Evolutionary conservation across 2,797 vertebrate genomes (phyloP).

Genomic region (Poecilia picta): DNA sequence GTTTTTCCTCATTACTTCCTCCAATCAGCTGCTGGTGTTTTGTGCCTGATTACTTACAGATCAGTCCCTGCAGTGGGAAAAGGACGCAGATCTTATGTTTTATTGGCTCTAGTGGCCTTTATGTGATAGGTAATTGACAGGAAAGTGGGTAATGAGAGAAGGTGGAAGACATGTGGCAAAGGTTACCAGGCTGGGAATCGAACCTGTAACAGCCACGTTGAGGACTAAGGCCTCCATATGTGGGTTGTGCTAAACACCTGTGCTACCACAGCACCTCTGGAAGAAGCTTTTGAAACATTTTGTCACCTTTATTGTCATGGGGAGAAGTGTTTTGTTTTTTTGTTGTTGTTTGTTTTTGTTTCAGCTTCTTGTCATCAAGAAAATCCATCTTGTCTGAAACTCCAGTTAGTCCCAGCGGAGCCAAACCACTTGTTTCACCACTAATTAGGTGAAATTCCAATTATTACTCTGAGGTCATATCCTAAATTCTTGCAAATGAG

Average conservation of each 20-base stretch:
- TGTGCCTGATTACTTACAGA: not conserved
- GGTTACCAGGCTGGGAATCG: no score
- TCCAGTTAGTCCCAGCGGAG: not conserved
- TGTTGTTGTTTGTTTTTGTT: not conserved
- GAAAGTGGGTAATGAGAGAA: no score
- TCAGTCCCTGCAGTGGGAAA: not conserved
- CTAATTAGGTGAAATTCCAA: not conserved
- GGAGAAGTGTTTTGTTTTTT: not conserved
- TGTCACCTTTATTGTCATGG: not conserved
- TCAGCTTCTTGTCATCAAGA: not conserved
- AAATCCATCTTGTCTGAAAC: not conserved
- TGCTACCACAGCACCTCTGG: no score
- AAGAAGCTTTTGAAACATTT: not conserved
- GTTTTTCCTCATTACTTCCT: not conserved
- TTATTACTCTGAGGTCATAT: slow-evolving; percentile 3
- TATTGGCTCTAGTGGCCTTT: no score
- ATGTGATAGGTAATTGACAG: no score
- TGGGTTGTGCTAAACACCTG: no score
- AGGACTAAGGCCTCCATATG: no score
- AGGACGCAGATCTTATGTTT: not conserved
- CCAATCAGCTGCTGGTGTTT: not conserved
- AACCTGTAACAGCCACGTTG: no score
- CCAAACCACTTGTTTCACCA: not conserved
- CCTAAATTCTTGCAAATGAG: not conserved
- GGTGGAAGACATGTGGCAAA: no score